Base-by-base conservation (phyloP, 53 echinoderm and acorn worm genomes). In the Temnopleurus reevesii region DNA sequence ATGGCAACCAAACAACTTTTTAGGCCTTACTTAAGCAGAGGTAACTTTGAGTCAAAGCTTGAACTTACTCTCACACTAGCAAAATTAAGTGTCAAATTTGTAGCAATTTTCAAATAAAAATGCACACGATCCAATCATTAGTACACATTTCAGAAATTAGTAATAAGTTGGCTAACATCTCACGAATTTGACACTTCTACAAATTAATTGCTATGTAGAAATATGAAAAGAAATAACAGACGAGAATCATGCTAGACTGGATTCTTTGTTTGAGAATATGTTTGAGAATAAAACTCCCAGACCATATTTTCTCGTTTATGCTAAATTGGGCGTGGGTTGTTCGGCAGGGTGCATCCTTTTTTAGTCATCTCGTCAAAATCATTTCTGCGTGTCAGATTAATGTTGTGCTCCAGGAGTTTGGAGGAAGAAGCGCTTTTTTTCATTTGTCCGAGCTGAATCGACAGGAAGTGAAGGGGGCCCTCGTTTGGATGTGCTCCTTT, bases 281-380 rank as follows among this genome's bases (percentile, higher is more conserved):
- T n/a, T n/a, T n/a, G n/a, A 41, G 10, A 21, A 41, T 38, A 23
- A 21, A 19, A 38, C n/a, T 8, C n/a, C 71, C 36, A 41, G 2
- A 36, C 41, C 33, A 71, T 21, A 36, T 71, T 71, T 71, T 41
- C 71, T 71, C 41, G 23, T 71, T 71, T 71, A 71, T 7, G 71
- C 71, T 71, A 19, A 71, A 71, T 71, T 71, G 71, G 71, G 71
- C 71, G 71, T 71, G 71, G 71, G 71, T 71, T 71, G 41, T 71
- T 71, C 41, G 41, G 18, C 21, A 41, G 26, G 28, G 38, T 21
- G 19, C 71, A 71, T 41, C 71, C 71, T 71, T 71, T 71, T 71
- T 38, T 41, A 38, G 36, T 38, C 15, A 8, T 36, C 71, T 71
- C 38, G 5, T 21, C 41, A 1, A 71, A 71, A 71, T 38, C 41